A percentile compares a stretch with the other conserved stretches of the same genome.
phyloP scores from a whole-genome alignment of 2,888 invertebrate genomes.

The Parnassius glacialis region DNA sequence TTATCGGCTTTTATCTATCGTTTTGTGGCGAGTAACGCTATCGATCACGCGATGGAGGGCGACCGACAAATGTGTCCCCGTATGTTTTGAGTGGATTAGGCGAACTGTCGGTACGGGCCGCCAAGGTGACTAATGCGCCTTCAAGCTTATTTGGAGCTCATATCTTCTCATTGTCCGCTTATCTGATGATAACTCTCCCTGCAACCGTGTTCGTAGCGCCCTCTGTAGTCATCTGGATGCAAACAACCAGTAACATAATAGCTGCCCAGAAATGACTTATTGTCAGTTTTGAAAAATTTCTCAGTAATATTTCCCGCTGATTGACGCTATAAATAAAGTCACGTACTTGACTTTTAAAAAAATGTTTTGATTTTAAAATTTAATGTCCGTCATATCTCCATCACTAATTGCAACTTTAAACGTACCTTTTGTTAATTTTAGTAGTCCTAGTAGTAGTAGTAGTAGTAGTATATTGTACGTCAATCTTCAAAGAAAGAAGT shows the following conservation, averaged over 20 bases:
- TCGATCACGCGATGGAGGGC: conserved; percentile 73
- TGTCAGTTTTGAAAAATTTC: conserved; percentile 60
- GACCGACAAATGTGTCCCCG: conserved; percentile 76
- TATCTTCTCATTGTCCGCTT: conserved; percentile 73
- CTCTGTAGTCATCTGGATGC: conserved; percentile 22
- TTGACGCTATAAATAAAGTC: conserved; percentile 69
- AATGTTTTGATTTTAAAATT: conserved; percentile 62
- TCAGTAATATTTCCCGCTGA: conserved; percentile 66
- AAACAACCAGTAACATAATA: conserved; percentile 36
- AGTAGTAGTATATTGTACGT: too few relatives aligned
- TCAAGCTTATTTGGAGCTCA: conserved; percentile 71
- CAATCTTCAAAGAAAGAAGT: too few relatives aligned
- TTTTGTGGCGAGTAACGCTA: conserved; percentile 77
- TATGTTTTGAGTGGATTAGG: conserved; percentile 79
- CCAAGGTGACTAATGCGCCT: conserved; percentile 67
- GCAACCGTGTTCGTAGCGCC: conserved; percentile 32
- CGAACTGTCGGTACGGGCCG: conserved; percentile 61
- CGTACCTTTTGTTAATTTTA: too few relatives aligned
- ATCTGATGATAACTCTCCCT: conserved; percentile 64
- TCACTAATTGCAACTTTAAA: conserved; percentile 50
- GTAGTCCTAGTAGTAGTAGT: too few relatives aligned
- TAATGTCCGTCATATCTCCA: conserved; percentile 53
- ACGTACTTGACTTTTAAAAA: conserved; percentile 62
- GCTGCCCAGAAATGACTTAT: conserved; percentile 55
- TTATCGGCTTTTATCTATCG: conserved; percentile 80